Percentiles rank a stretch among this genome's conserved stretches.
Evolutionary conservation across 2,797 vertebrate genomes (phyloP).

Genomic region (Tolypeutes matacus): DNA sequence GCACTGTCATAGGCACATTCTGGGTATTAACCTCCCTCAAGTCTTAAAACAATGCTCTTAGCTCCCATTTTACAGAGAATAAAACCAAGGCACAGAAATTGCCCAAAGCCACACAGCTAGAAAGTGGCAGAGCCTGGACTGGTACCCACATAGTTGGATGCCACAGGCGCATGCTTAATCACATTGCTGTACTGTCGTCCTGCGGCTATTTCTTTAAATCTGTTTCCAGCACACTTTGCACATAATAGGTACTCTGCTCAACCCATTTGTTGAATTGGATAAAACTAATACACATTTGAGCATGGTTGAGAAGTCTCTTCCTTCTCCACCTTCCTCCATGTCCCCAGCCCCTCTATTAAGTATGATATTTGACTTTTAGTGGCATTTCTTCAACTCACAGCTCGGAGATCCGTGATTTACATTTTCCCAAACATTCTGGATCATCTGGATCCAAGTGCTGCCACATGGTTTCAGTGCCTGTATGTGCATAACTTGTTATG

Average conservation of each 20-base stretch:
- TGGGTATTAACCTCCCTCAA: not conserved
- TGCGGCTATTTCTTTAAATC: not conserved
- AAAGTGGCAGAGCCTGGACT: not conserved
- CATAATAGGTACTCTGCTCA: not conserved
- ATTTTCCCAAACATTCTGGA: not conserved
- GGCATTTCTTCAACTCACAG: not conserved
- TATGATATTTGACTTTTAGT: not conserved
- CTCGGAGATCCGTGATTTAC: not conserved
- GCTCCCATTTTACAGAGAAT: conserved; percentile 7
- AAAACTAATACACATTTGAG: not conserved
- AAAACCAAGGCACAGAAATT: not conserved
- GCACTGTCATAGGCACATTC: not conserved
- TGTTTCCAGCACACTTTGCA: not conserved
- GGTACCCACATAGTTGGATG: not conserved
- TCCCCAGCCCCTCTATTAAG: not conserved
- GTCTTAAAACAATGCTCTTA: not conserved
- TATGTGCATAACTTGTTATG: not conserved
- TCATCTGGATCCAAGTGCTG: not conserved
- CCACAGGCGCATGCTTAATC: not conserved
- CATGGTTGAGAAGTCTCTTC: not conserved
- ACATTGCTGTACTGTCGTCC: not conserved
- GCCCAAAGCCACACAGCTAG: not conserved
- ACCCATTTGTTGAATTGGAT: not conserved
- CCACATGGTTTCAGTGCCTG: not conserved
- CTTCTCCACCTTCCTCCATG: not conserved